Evolutionary conservation across 2,113 vertebrate genomes (phyloP).

Genomic region (Macroglossus sobrinus): DNA sequence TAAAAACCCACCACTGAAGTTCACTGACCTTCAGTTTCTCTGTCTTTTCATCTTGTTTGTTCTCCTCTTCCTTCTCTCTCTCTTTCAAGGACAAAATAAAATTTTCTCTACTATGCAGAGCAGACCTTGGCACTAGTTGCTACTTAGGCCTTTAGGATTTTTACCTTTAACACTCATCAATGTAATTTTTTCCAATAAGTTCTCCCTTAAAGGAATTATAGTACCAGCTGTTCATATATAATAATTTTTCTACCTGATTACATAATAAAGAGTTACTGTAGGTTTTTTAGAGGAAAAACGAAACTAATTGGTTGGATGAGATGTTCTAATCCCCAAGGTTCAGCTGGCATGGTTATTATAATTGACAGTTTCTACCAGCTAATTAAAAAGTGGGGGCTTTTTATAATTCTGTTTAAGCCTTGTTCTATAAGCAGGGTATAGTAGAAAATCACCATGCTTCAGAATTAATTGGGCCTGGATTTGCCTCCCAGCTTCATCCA

Average conservation of each 20-base stretch:
- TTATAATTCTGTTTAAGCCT: neutral
- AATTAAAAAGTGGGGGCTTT: neutral
- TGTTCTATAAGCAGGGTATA: neutral
- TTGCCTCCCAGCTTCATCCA: neutral
- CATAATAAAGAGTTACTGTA: neutral
- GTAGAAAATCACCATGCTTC: neutral
- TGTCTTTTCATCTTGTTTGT: neutral
- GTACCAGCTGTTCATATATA: neutral
- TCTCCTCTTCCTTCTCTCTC: neutral
- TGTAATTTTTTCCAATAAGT: neutral
- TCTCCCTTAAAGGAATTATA: neutral
- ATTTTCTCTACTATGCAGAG: neutral
- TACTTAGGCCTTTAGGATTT: neutral
- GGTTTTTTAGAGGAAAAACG: neutral
- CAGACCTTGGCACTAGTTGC: neutral
- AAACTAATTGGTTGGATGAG: neutral
- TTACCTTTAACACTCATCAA: neutral
- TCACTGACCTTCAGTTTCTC: neutral
- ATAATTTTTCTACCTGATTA: constrained; percentile 23
- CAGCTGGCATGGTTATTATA: neutral
- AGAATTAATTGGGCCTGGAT: neutral
- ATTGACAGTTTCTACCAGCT: constrained; percentile 16
- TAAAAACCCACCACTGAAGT: constrained; percentile 5
- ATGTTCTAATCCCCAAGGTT: constrained; percentile 4
- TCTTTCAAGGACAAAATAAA: neutral